Conservation (phyloP, 2,113 vertebrate species). For the Dicentrarchus labrax region DNA sequence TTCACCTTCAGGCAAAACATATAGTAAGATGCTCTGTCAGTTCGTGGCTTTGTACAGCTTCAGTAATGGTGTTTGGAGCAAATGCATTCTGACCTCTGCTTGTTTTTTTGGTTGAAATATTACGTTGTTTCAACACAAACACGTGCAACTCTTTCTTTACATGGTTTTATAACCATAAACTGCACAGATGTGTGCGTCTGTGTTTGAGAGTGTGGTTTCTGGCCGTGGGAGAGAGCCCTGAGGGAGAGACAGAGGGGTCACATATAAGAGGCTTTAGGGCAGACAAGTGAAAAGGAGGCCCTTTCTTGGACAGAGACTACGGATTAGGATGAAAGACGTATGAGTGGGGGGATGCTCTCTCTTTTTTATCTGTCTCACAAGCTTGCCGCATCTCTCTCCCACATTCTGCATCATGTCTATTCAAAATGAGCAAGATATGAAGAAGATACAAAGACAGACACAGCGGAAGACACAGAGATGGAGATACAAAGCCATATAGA, state of each 20-base stretch:
- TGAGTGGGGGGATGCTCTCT: conserved; percentile 76
- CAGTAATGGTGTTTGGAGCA: conserved; percentile 14
- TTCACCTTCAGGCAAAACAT: conserved; percentile 70
- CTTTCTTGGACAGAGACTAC: conserved; percentile 81
- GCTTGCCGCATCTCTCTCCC: conserved; percentile 61
- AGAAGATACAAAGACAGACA: conserved; percentile 38
- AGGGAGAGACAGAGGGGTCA: conserved; percentile 75
- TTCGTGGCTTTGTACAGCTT: conserved; percentile 37
- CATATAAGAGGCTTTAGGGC: conserved; percentile 83
- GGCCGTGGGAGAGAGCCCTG: conserved; percentile 75
- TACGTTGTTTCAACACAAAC: conserved; percentile 24
- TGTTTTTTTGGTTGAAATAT: conserved; percentile 24
- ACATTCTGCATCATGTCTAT: conserved; percentile 63
- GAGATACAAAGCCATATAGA: conserved; percentile 33
- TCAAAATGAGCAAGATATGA: conserved; percentile 43
- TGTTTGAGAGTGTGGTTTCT: conserved; percentile 44
- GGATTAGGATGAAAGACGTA: conserved; percentile 81
- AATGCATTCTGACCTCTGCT: conserved; percentile 55
- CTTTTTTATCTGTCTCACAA: conserved; percentile 70
- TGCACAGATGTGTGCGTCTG: conserved; percentile 53
- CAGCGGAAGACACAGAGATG: conserved; percentile 18
- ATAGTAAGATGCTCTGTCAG: conserved; percentile 65
- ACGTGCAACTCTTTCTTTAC: conserved; percentile 7
- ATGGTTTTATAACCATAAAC: conserved; percentile 18
- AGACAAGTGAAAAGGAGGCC: conserved; percentile 83